These are phyloP conservation scores for Tenthredo amoena DNA, from an alignment of 2,888 invertebrate genomes.

Conservation along the genomic window DNA sequence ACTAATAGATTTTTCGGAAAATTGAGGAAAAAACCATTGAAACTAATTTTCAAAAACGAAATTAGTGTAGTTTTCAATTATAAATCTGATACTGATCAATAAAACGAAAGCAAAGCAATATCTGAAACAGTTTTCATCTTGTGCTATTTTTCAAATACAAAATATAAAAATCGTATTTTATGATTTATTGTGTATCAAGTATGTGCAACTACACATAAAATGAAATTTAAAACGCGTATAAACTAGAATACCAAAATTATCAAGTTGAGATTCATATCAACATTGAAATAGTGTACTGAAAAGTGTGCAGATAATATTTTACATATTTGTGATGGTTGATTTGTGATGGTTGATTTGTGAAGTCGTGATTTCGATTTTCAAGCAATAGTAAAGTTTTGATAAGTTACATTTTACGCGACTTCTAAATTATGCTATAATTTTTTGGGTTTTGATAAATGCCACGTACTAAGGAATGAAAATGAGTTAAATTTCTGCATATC, in stretches of 20 bases:
- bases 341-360: too few relatives aligned
- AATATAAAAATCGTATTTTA: not conserved
- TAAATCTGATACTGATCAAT: not conserved
- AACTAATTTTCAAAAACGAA: not conserved
- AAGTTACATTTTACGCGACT: not conserved
- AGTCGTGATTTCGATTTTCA: too few relatives aligned
- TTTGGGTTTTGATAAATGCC: not conserved
- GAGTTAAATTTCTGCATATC: not conserved
- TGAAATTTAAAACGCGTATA: not conserved
- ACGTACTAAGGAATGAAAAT: not conserved
- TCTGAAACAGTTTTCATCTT: not conserved
- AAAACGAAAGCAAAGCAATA: not conserved
- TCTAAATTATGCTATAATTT: slow-evolving; percentile 4
- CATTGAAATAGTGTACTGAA: not conserved
- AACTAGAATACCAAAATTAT: slow-evolving; percentile 11
- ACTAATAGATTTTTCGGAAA: not conserved
- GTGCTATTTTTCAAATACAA: not conserved
- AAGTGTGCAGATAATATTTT: not conserved
- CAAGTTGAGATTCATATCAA: not conserved
- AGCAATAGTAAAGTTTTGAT: not conserved
- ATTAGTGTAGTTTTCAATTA: slow-evolving; percentile 1
- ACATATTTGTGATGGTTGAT: not conserved
- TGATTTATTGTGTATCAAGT: not conserved
- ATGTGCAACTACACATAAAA: not conserved
- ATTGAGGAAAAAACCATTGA: not conserved